These are phyloP conservation scores for Halyomorpha halys DNA, from an alignment of 1,140 invertebrate species.

Conservation along the genomic window DNA sequence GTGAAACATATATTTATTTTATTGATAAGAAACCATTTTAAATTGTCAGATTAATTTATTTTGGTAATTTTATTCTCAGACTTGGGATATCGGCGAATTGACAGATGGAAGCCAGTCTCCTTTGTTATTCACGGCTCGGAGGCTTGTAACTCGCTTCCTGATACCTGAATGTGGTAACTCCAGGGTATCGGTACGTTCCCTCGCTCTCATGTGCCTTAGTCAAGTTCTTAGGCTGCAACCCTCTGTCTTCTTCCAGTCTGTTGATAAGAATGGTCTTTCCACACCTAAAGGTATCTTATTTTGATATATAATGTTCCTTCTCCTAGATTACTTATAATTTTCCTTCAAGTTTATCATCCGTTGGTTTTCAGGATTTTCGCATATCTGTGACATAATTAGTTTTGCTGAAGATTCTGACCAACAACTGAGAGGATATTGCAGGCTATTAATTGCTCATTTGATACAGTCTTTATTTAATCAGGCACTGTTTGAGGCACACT, in stretches of 20 bases:
- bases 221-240: slow-evolving; percentile 59
- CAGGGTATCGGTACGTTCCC: slow-evolving; percentile 72
- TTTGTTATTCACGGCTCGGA: slow-evolving; percentile 61
- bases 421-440: slow-evolving; percentile 63
- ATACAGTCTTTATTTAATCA: slow-evolving; percentile 46
- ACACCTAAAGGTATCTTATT: slow-evolving; percentile 25
- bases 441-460: slow-evolving; percentile 54
- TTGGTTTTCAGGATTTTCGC: slow-evolving; percentile 32
- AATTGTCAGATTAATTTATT: neutral
- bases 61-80: slow-evolving; percentile 32
- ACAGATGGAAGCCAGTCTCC: slow-evolving; percentile 45
- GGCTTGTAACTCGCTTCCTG: slow-evolving; percentile 64
- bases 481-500: neutral
- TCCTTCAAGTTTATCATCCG: neutral
- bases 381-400: slow-evolving; percentile 30
- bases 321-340: neutral
- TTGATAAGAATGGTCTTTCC: slow-evolving; percentile 42
- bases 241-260: slow-evolving; percentile 49
- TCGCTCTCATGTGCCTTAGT: slow-evolving; percentile 63
- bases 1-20: neutral
- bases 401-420: slow-evolving; percentile 55
- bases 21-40: too few species aligned
- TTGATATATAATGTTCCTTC: neutral
- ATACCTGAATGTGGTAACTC: slow-evolving; percentile 51
- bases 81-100: slow-evolving; percentile 53